Evolutionary conservation across 2,888 invertebrate species (phyloP).

Genomic region (Dorcus parallelipipedus): DNA sequence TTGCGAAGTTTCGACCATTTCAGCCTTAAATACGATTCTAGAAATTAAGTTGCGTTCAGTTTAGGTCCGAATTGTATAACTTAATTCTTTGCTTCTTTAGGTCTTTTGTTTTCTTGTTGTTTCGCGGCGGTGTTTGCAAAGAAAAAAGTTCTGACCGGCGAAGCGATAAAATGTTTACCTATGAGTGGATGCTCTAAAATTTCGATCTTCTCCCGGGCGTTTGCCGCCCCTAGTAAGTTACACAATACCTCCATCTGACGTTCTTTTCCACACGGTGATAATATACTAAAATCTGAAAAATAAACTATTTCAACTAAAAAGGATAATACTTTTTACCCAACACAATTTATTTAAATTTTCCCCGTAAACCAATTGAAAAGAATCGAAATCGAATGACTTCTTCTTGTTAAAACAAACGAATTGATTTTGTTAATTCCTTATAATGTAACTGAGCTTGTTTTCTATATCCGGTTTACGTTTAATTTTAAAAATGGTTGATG

Average conservation of each 20-base stretch:
- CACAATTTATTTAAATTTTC: too few species aligned
- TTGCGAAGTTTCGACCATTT: slow-evolving; percentile 53
- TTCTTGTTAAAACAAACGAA: too few species aligned
- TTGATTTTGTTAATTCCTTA: too few species aligned
- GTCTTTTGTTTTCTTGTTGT: neutral
- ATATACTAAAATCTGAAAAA: slow-evolving; percentile 43
- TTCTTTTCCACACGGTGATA: slow-evolving; percentile 41
- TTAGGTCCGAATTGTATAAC: neutral
- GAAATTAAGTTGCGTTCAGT: slow-evolving; percentile 3
- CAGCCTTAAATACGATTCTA: slow-evolving; percentile 49
- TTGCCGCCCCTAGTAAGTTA: slow-evolving; percentile 45
- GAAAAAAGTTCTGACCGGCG: too few species aligned
- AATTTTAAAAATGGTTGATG: too few species aligned
- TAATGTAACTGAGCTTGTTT: too few species aligned
- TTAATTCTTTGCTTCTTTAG: neutral
- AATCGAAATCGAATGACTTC: too few species aligned
- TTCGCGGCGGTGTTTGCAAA: too few species aligned
- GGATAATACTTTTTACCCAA: too few species aligned
- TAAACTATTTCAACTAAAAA: too few species aligned
- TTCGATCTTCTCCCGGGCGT: slow-evolving; percentile 43
- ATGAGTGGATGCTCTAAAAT: slow-evolving; percentile 51
- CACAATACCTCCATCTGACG: slow-evolving; percentile 50
- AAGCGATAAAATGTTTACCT: slow-evolving; percentile 31
- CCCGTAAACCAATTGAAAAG: too few species aligned
- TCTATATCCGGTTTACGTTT: too few species aligned